These are phyloP conservation scores for Lithophane leautieri DNA, from an alignment of 2,888 invertebrate genomes.

Conservation along the genomic window DNA sequence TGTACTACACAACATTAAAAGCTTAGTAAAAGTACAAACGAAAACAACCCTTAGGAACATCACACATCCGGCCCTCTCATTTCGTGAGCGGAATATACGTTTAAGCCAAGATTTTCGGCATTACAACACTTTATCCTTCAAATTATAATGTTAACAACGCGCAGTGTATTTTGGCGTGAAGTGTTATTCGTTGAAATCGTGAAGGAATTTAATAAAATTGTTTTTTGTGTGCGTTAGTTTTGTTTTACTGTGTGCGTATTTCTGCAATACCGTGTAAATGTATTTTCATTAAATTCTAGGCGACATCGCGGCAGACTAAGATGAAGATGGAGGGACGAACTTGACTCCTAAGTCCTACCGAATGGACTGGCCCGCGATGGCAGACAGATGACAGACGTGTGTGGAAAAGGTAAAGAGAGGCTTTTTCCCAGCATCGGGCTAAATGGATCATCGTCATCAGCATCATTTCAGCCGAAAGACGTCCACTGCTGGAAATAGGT, in stretches of 20 bases:
- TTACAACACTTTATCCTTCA: conserved; percentile 55
- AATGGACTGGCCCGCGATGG: neutral
- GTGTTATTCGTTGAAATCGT: conserved; percentile 52
- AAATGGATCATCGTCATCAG: too few species aligned
- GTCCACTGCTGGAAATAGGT: too few species aligned
- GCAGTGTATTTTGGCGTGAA: conserved; percentile 51
- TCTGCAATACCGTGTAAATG: neutral
- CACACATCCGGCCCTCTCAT: conserved; percentile 25
- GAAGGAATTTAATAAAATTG: conserved; percentile 47
- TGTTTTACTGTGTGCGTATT: neutral
- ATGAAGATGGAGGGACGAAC: neutral
- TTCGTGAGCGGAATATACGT: conserved; percentile 35
- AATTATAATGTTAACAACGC: conserved; percentile 59
- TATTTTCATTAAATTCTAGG: too few species aligned
- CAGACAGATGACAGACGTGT: neutral
- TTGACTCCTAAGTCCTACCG: neutral
- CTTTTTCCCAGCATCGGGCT: neutral
- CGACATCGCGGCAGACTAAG: neutral
- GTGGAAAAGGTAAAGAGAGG: neutral
- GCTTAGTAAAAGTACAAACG: conserved; percentile 5
- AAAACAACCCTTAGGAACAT: conserved; percentile 19
- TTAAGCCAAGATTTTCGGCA: conserved; percentile 49
- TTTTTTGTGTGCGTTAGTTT: conserved; percentile 2
- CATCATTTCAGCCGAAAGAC: too few species aligned
- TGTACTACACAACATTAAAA: conserved; percentile 5